phyloP scores from a whole-genome alignment of 2,113 vertebrate genomes.

The Limnothrissa miodon region DNA sequence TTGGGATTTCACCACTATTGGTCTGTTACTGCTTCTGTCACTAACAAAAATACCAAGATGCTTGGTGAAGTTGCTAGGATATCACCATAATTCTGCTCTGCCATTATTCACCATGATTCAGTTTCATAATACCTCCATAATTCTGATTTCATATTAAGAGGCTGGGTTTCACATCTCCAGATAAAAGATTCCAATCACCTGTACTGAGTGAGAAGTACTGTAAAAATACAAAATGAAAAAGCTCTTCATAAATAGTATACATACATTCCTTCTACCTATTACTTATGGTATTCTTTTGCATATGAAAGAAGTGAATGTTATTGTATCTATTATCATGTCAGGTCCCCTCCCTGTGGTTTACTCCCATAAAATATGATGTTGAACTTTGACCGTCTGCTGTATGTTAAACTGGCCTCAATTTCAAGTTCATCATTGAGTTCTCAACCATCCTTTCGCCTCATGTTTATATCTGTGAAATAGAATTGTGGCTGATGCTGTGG shows the following conservation, averaged over 20 bases:
- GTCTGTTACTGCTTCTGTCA: background rate
- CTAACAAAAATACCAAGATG: background rate
- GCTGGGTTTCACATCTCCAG: too few relatives aligned
- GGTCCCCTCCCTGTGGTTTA: background rate
- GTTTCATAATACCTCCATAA: too few relatives aligned
- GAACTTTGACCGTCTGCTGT: background rate
- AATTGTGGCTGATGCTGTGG: background rate
- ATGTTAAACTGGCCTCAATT: slow-evolving; percentile 2
- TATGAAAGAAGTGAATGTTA: background rate
- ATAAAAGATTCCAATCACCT: too few relatives aligned
- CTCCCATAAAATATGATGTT: background rate
- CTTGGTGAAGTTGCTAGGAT: background rate
- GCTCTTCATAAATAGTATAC: background rate
- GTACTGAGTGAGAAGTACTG: too few relatives aligned
- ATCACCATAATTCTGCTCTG: too few relatives aligned
- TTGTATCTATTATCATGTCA: background rate
- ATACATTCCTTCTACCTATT: background rate
- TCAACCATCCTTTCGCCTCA: background rate
- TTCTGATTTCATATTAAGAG: too few relatives aligned
- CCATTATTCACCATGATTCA: too few relatives aligned
- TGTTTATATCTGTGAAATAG: background rate
- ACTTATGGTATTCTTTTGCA: background rate
- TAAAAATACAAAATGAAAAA: too few relatives aligned
- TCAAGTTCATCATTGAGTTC: background rate
- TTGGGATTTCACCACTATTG: background rate